Base-by-base conservation (phyloP, 2,113 vertebrate genomes). In the Rhinopithecus roxellana region DNA sequence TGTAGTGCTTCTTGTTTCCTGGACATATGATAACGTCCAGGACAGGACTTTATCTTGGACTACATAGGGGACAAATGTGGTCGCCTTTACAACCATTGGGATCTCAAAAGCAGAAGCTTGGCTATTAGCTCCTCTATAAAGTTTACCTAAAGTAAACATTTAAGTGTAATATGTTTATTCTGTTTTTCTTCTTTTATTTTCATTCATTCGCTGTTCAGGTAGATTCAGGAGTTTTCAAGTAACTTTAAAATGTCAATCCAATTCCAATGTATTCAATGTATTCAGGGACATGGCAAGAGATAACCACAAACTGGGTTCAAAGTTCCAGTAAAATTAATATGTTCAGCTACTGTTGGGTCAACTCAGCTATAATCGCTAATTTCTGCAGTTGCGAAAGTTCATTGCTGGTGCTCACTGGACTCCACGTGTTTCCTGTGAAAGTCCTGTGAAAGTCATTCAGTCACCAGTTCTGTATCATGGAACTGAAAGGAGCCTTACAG, bases 221-320 rank as follows among this genome's bases (percentile, higher is more conserved):
- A 75, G 30, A 6, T 64, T 89, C 38, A 72, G 77, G n/a, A 78
- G 45, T 81, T 94, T 94, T 69, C 78, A 94, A 94, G 77, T 12
- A 75, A 93, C 52, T 93, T 95, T 79, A 90, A 96, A 95, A 38
- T 92, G 57, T 1, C 70, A 27, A 92, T 82, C n/a, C 93, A 93
- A 95, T 92, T 94, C 75, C 94, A 95, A 75, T 48, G 70, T 59
- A 90, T 23, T 86, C 61, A 64, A 6, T 64, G 61, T 64, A 64
- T 92, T 96, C 67, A 89, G 25, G 55, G 40, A 80, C 70, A 70
- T 1, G 22, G n/a, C 72, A 94, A 88, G 40, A 94, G 84, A 97
- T 80, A 97, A 92, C 8, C 50, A 97, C 77, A 95, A 92, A 45
- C 0, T 85, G 80, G 48, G 95, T 90, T 92, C 88, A 97, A 97